A percentile compares a stretch with the other conserved stretches of the same genome.
These are phyloP conservation scores for Zaprionus obscuricornis DNA, from an alignment of 2,888 invertebrate species.

Conservation along the genomic window DNA sequence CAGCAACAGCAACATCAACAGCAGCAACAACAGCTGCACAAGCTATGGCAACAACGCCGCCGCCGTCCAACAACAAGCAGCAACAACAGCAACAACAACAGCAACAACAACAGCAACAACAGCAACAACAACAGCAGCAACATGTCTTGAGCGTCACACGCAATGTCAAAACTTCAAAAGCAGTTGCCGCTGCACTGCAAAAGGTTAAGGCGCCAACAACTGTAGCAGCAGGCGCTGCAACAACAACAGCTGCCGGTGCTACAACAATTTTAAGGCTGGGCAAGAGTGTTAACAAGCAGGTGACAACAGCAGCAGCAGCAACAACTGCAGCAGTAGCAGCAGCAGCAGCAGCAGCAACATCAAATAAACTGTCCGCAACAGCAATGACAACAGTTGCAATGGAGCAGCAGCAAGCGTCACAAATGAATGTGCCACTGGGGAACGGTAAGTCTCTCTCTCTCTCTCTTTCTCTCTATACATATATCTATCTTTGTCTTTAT, in stretches of 20 bases:
- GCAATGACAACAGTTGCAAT: no score
- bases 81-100: constrained; percentile 25
- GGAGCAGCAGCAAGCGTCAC: constrained; percentile 50
- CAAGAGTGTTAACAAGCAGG: constrained; percentile 63
- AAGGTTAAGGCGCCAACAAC: constrained; percentile 52
- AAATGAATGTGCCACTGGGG: constrained; percentile 83
- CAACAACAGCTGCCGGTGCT: constrained; percentile 59
- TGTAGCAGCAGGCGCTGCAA: constrained; percentile 17
- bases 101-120: constrained; percentile 38
- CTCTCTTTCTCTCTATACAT: no score
- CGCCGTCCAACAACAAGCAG: constrained; percentile 18
- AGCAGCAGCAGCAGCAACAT: constrained; percentile 39
- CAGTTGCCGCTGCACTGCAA: constrained; percentile 53
- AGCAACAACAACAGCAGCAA: constrained; percentile 37
- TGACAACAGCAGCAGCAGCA: constrained; percentile 55
- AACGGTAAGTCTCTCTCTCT: constrained; percentile 84
- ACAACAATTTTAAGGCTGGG: constrained; percentile 75
- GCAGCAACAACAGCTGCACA: constrained; percentile 31
- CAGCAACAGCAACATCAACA: constrained; percentile 24
- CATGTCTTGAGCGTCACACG: constrained; percentile 76
- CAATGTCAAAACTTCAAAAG: constrained; percentile 63
- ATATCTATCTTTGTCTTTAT: no score
- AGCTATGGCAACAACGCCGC: constrained; percentile 30
- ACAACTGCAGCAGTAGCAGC: constrained; percentile 50
- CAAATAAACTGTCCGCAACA: constrained; percentile 64